These are phyloP conservation scores for Ochotona princeps DNA, from an alignment of 2,113 vertebrate species.

Conservation along the genomic window DNA sequence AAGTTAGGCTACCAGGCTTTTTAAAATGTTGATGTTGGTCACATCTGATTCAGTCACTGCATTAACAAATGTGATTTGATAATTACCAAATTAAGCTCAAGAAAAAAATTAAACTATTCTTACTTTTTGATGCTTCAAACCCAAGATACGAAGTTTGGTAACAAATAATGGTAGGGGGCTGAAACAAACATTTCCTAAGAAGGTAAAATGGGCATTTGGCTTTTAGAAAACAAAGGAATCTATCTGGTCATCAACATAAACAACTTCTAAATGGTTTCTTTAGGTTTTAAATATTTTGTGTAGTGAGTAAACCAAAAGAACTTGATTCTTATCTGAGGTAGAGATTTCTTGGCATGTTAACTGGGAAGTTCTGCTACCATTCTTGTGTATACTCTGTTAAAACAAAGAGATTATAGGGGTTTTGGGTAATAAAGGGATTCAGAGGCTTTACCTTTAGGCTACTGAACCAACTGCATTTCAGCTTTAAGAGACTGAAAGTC, in stretches of 20 bases:
- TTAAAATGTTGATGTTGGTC: conserved; percentile 80
- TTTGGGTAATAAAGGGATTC: conserved; percentile 65
- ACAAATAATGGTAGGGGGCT: conserved; percentile 69
- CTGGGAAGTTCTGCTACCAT: conserved; percentile 53
- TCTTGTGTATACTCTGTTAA: conserved; percentile 62
- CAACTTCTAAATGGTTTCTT: conserved; percentile 60
- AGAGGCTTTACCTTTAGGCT: conserved; percentile 68
- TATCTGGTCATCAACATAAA: conserved; percentile 74
- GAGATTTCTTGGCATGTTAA: conserved; percentile 59
- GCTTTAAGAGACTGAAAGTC: conserved; percentile 14
- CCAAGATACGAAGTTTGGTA: conserved; percentile 74
- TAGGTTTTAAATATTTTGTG: conserved; percentile 67
- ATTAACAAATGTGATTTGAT: conserved; percentile 84
- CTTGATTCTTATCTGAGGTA: conserved; percentile 68
- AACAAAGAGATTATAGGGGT: conserved; percentile 70
- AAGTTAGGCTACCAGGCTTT: conserved; percentile 78
- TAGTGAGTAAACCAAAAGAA: conserved; percentile 24
- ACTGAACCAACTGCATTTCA: conserved; percentile 47
- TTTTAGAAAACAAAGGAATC: conserved; percentile 75
- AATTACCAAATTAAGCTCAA: conserved; percentile 79
- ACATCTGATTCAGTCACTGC: conserved; percentile 75
- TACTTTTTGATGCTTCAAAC: conserved; percentile 75
- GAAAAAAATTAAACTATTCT: conserved; percentile 78
- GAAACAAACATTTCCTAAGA: not conserved
- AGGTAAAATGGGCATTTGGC: conserved; percentile 19